phyloP scores from a whole-genome alignment of 2,113 vertebrate genomes.

The Lepus timidus region DNA sequence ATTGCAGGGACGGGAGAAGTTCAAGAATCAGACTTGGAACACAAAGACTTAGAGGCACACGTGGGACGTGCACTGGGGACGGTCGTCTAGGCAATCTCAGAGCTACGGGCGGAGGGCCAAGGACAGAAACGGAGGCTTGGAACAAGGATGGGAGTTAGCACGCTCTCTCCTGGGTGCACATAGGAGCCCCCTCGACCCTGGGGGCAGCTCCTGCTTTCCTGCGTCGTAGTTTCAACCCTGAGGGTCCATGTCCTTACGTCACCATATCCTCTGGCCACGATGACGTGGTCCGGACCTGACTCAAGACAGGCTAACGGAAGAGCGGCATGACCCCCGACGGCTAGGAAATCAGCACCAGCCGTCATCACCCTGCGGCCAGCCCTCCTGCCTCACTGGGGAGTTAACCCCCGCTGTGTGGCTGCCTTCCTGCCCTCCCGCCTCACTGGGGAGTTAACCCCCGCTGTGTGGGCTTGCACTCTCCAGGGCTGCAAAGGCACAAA shows the following conservation, averaged over 20 bases:
- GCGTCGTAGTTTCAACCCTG: accelerated
- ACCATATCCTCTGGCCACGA: accelerated
- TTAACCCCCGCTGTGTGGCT: too few relatives aligned
- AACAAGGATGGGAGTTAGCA: neutral
- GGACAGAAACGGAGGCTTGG: neutral
- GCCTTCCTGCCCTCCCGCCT: too few relatives aligned
- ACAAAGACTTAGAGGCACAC: too few relatives aligned
- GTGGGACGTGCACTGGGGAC: accelerated
- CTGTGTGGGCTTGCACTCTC: neutral
- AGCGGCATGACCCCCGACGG: too few relatives aligned
- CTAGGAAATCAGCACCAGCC: too few relatives aligned
- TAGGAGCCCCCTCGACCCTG: neutral
- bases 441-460: too few relatives aligned
- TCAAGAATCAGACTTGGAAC: neutral
- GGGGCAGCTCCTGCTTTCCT: neutral
- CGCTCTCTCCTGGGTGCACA: neutral
- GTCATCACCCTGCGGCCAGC: too few relatives aligned
- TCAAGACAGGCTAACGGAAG: too few relatives aligned
- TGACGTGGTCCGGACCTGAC: too few relatives aligned
- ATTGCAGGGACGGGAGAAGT: accelerated
- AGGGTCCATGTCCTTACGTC: neutral
- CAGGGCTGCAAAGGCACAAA: neutral
- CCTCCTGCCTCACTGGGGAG: too few relatives aligned
- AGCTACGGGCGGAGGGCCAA: too few relatives aligned
- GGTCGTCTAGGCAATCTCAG: neutral